phyloP scores from a whole-genome alignment of 1,140 invertebrate genomes.

The Hylaeus volcanicus region DNA sequence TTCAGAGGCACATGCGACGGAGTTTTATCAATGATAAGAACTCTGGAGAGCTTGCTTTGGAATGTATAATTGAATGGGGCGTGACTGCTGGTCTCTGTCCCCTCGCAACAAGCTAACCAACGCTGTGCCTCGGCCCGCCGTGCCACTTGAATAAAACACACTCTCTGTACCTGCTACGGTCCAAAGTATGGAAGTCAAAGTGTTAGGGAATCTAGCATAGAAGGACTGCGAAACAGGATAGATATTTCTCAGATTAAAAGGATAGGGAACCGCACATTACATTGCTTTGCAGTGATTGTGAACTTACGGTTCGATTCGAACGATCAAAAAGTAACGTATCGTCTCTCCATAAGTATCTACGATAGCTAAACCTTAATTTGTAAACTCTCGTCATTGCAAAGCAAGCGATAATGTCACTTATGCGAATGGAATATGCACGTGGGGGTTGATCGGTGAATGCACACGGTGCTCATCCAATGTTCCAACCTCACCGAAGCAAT shows the following conservation, averaged over 20 bases:
- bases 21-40: conserved; percentile 79
- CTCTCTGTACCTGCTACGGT: conserved; percentile 79
- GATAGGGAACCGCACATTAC: conserved; percentile 64
- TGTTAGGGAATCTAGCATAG: conserved; percentile 70
- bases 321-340: not conserved
- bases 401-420: conserved; percentile 65
- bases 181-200: conserved; percentile 79
- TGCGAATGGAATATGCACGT: conserved; percentile 61
- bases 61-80: conserved; percentile 75
- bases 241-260: conserved; percentile 62
- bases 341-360: not conserved
- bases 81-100: conserved; percentile 75
- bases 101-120: conserved; percentile 75
- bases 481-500: conserved; percentile 72
- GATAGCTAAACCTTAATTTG: not conserved
- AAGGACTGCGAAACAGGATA: conserved; percentile 62
- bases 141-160: conserved; percentile 78
- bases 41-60: conserved; percentile 78
- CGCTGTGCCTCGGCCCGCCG: conserved; percentile 79
- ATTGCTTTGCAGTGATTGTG: conserved; percentile 72
- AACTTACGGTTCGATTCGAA: conserved; percentile 51
- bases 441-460: conserved; percentile 68
- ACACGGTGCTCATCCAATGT: conserved; percentile 68
- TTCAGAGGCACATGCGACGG: conserved; percentile 81
- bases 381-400: conserved; percentile 67